phyloP scores from a whole-genome alignment of 2,797 vertebrate species.

The Enteromius fasciolatus region DNA sequence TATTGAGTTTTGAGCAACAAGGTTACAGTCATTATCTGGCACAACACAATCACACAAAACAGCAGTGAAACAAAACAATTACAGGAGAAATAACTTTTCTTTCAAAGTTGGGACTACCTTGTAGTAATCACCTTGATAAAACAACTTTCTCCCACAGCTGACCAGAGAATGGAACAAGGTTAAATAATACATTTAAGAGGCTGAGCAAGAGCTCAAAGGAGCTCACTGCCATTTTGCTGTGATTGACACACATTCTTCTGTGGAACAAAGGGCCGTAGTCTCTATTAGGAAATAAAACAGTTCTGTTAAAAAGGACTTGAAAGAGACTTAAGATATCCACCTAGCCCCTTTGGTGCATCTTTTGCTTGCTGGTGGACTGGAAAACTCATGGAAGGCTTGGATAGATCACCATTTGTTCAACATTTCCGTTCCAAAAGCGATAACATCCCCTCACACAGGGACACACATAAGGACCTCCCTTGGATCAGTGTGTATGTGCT shows the following conservation, averaged over 20 bases:
- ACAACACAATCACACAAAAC: no score
- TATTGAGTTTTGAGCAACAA: slow-evolving; percentile 23
- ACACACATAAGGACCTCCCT: slow-evolving; percentile 11
- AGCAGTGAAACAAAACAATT: slow-evolving; percentile 45
- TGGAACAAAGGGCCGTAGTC: slow-evolving; percentile 44
- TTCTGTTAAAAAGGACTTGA: not conserved
- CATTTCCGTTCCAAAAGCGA: not conserved
- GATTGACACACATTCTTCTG: slow-evolving; percentile 48
- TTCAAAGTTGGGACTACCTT: slow-evolving; percentile 31
- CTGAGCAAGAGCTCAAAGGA: slow-evolving; percentile 15
- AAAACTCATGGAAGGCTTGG: not conserved
- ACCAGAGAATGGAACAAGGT: slow-evolving; percentile 20
- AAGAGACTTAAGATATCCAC: slow-evolving; percentile 18
- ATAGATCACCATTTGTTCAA: slow-evolving; percentile 13
- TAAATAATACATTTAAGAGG: slow-evolving; percentile 28
- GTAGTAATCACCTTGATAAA: slow-evolving; percentile 32
- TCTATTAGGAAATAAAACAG: slow-evolving; percentile 45
- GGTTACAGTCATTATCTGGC: slow-evolving; percentile 38
- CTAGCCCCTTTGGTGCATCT: slow-evolving; percentile 17
- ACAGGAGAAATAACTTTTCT: slow-evolving; percentile 40
- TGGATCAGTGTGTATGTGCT: slow-evolving; percentile 23
- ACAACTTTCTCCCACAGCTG: slow-evolving; percentile 26
- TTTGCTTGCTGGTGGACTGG: slow-evolving; percentile 22
- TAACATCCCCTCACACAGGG: not conserved
- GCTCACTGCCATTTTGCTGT: slow-evolving; percentile 41